Evolutionary conservation across 1,140 invertebrate species (phyloP).

Genomic region (Papilio polyxenes): DNA sequence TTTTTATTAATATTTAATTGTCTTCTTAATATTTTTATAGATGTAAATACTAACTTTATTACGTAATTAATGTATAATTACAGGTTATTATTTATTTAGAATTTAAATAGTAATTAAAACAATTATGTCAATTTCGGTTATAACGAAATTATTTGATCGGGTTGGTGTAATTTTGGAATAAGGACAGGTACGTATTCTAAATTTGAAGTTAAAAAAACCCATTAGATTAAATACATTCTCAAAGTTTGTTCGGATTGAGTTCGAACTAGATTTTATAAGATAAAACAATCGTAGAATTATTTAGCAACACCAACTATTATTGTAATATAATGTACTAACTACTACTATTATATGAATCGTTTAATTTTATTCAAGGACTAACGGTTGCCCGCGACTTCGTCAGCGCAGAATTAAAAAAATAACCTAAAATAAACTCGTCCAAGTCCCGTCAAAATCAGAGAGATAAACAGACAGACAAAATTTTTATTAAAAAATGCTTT

Average conservation of each 20-base stretch:
- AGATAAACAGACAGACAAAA: too few relatives aligned
- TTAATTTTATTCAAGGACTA: too few relatives aligned
- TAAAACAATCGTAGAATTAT: background rate
- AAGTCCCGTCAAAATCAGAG: too few relatives aligned
- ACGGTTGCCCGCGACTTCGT: too few relatives aligned
- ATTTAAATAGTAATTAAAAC: background rate
- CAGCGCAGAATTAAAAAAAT: too few relatives aligned
- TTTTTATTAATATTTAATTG: background rate
- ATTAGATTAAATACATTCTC: background rate
- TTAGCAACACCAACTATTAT: too few relatives aligned
- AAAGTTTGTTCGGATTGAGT: background rate
- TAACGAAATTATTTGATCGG: slow-evolving; percentile 7
- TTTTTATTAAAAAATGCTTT: too few relatives aligned
- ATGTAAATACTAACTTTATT: background rate
- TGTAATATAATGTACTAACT: too few relatives aligned
- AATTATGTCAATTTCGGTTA: background rate
- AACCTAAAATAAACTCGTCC: too few relatives aligned
- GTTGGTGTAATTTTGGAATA: background rate
- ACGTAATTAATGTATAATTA: background rate
- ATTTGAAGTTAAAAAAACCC: background rate
- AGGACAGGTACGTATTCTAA: background rate
- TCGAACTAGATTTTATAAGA: background rate
- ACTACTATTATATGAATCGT: too few relatives aligned
- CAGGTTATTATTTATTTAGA: background rate
- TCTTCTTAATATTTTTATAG: background rate